Conservation (phyloP, 2,888 invertebrate genomes). For the Stenotaenia linearis region DNA sequence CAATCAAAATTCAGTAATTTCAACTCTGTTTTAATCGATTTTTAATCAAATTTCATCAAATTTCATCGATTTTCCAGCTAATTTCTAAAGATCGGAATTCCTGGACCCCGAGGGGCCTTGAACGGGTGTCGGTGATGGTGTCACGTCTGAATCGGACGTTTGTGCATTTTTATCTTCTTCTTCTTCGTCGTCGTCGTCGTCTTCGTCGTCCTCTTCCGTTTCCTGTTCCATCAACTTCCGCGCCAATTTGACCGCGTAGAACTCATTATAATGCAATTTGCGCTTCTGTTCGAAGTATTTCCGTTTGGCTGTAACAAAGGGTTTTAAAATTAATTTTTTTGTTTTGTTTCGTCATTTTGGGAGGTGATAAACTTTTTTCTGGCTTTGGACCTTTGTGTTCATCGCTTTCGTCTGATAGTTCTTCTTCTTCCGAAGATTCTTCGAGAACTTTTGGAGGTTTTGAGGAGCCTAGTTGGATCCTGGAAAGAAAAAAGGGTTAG, state of each 20-base stretch:
- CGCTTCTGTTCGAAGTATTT: conserved; percentile 84
- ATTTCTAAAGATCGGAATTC: neutral
- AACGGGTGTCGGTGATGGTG: neutral
- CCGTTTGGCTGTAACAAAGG: conserved; percentile 56
- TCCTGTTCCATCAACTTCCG: conserved; percentile 85
- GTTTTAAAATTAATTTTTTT: neutral
- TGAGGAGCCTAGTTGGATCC: conserved; percentile 38
- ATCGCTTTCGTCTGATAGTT: conserved; percentile 57
- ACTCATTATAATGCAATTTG: conserved; percentile 97
- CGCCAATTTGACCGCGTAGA: conserved; percentile 86
- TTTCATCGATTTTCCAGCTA: too few relatives aligned
- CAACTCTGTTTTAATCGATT: too few relatives aligned
- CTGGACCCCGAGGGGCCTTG: neutral
- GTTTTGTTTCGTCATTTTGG: too few relatives aligned
- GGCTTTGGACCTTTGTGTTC: conserved; percentile 54
- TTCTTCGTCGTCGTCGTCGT: conserved; percentile 44
- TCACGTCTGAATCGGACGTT: neutral
- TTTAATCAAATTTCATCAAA: too few relatives aligned
- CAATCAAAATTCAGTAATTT: too few relatives aligned
- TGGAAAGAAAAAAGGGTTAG: too few relatives aligned
- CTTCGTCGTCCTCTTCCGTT: conserved; percentile 71
- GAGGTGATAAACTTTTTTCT: neutral
- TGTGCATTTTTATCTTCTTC: conserved; percentile 32
- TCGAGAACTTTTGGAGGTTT: conserved; percentile 42
- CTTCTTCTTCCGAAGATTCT: conserved; percentile 56